phyloP scores from a whole-genome alignment of 2,797 vertebrate genomes.

The Tachyglossus aculeatus region DNA sequence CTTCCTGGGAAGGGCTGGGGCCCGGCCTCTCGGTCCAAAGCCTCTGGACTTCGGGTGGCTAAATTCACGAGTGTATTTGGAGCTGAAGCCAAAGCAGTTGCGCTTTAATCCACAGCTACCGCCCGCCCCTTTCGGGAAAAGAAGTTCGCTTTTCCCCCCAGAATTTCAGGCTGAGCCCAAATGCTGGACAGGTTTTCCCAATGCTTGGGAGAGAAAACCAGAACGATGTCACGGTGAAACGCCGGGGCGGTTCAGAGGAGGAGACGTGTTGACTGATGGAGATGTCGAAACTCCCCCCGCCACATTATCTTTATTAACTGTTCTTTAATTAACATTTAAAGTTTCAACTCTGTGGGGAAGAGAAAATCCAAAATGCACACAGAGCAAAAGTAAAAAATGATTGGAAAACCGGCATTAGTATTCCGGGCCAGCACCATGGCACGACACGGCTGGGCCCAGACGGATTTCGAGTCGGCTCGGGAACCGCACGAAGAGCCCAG shows the following conservation, averaged over 20 bases:
- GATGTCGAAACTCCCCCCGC: not conserved
- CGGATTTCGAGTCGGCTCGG: conserved; percentile 3
- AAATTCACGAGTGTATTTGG: conserved; percentile 68
- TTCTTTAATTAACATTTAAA: conserved; percentile 33
- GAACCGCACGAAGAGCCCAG: conserved; percentile 10
- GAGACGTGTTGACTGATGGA: conserved; percentile 12
- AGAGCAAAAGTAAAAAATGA: conserved; percentile 26
- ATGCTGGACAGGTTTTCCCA: not conserved
- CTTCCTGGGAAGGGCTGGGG: conserved; percentile 60
- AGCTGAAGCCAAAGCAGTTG: conserved; percentile 61
- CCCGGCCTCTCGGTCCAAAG: conserved; percentile 74
- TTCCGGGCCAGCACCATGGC: conserved; percentile 6
- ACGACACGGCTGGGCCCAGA: not conserved
- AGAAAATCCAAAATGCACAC: not conserved
- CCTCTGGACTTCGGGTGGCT: conserved; percentile 72
- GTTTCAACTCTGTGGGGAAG: not conserved
- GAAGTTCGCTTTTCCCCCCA: conserved; percentile 48
- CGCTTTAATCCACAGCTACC: conserved; percentile 54
- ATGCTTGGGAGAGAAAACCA: conserved; percentile 29
- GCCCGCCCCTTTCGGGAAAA: conserved; percentile 61
- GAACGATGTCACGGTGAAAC: conserved; percentile 11
- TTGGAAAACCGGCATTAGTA: conserved; percentile 3
- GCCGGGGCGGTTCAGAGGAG: conserved; percentile 4
- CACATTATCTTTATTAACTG: conserved; percentile 28
- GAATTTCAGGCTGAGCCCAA: not conserved